Conservation (phyloP, 2,888 invertebrate genomes). For the Cryptocephalus moraei region DNA sequence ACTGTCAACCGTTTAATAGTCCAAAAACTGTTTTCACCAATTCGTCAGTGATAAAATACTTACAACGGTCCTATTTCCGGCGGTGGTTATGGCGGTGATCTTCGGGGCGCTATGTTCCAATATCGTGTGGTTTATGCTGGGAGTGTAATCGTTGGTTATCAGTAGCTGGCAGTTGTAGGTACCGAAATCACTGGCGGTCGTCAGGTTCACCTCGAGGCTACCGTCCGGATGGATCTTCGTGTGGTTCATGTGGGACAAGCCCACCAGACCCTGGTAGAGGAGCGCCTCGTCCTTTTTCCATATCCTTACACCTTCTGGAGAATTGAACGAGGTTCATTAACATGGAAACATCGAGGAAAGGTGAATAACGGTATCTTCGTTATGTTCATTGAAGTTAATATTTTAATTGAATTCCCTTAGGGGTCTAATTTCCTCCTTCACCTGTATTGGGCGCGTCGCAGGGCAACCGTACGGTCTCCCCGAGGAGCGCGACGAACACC, state of each 20-base stretch:
- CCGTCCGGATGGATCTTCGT: slow-evolving; percentile 12
- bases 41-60: no score
- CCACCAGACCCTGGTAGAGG: slow-evolving; percentile 19
- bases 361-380: no score
- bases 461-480: slow-evolving; percentile 29
- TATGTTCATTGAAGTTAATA: no score
- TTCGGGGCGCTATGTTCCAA: slow-evolving; percentile 16
- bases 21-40: no score
- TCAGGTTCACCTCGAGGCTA: slow-evolving; percentile 15
- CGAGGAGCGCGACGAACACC: slow-evolving; percentile 24
- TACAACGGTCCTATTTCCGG: slow-evolving; percentile 20
- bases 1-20: no score
- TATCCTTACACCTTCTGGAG: slow-evolving; percentile 15
- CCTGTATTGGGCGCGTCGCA: slow-evolving; percentile 24
- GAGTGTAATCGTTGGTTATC: slow-evolving; percentile 12
- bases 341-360: no score
- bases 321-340: background rate
- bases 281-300: slow-evolving; percentile 22
- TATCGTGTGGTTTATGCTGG: slow-evolving; percentile 23
- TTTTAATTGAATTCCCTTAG: no score
- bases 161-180: slow-evolving; percentile 26
- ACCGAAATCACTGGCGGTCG: slow-evolving; percentile 20
- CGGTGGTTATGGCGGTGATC: slow-evolving; percentile 23
- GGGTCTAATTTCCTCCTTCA: slow-evolving; percentile 4
- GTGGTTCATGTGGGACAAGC: slow-evolving; percentile 14